These are phyloP conservation scores for Ips nitidus DNA, from an alignment of 1,140 invertebrate species.

Conservation along the genomic window DNA sequence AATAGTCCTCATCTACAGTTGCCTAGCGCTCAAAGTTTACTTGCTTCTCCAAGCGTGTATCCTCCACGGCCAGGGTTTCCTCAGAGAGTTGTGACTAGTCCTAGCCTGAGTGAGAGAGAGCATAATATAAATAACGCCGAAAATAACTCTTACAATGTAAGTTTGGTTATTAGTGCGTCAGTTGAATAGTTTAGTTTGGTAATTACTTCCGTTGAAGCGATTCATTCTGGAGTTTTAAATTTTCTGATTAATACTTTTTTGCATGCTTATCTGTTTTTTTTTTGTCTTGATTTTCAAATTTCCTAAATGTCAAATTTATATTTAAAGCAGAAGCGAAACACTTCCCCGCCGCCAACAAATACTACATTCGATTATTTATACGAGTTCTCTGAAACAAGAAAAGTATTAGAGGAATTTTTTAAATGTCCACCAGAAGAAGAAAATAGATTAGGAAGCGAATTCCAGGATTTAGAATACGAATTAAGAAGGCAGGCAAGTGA, in stretches of 20 bases:
- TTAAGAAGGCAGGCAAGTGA: constrained; percentile 63
- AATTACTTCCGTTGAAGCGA: constrained; percentile 1
- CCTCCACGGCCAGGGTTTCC: constrained; percentile 73
- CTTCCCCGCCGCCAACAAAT: constrained; percentile 42
- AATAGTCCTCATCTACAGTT: constrained; percentile 54
- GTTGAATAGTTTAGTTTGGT: constrained; percentile 1
- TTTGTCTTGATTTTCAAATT: constrained; percentile 1
- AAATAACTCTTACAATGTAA: constrained; percentile 49
- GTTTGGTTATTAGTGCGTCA: constrained; percentile 21
- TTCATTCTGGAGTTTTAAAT: neutral
- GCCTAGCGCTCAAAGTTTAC: constrained; percentile 60
- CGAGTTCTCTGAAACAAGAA: constrained; percentile 87
- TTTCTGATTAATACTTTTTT: constrained; percentile 3
- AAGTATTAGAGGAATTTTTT: constrained; percentile 90
- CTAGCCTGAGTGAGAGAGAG: constrained; percentile 55
- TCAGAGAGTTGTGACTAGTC: constrained; percentile 58
- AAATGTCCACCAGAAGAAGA: constrained; percentile 69
- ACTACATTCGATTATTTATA: constrained; percentile 82
- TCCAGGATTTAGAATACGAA: constrained; percentile 80
- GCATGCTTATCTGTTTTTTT: constrained; percentile 5
- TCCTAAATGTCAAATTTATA: constrained; percentile 3
- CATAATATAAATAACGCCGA: constrained; percentile 37
- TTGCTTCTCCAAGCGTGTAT: constrained; percentile 67
- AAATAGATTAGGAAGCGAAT: constrained; percentile 51
- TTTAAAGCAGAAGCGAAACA: constrained; percentile 30